A percentile compares a stretch with the other conserved stretches of the same genome.
These are phyloP conservation scores for Apeltes quadracus DNA, from an alignment of 2,113 vertebrate genomes.

Conservation along the genomic window DNA sequence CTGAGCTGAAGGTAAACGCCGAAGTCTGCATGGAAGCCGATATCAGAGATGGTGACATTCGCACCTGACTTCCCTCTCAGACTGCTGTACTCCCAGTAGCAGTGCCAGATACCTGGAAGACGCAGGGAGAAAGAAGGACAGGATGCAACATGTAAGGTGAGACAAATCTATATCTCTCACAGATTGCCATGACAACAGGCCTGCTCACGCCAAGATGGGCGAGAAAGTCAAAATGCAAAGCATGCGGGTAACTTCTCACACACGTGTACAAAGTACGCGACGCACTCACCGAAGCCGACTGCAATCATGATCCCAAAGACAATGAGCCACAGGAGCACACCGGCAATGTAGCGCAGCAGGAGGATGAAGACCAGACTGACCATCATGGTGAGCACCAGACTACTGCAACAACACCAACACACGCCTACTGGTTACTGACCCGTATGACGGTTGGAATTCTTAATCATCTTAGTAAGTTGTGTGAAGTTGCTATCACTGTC, in stretches of 20 bases:
- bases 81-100: constrained; percentile 85
- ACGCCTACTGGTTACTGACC: not conserved
- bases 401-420: constrained; percentile 76
- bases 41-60: constrained; percentile 84
- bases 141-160: not conserved
- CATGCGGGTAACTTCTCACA: not conserved
- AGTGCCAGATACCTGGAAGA: constrained; percentile 89
- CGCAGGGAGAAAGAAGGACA: not conserved
- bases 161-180: not conserved
- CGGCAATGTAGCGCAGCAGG: constrained; percentile 89
- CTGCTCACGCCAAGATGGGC: not conserved
- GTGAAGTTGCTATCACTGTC: not conserved
- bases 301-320: constrained; percentile 86
- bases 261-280: not conserved
- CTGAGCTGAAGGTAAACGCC: constrained; percentile 88
- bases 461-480: not conserved
- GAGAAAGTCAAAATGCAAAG: not conserved
- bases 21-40: constrained; percentile 90
- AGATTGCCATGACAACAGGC: constrained; percentile 15
- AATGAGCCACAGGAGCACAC: constrained; percentile 92
- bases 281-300: constrained; percentile 86
- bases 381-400: constrained; percentile 89
- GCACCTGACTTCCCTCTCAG: constrained; percentile 81
- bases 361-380: constrained; percentile 92
- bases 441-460: too few species aligned